These are phyloP conservation scores for Aulostomus chinensis DNA, from an alignment of 2,797 vertebrate genomes.

Conservation along the genomic window DNA sequence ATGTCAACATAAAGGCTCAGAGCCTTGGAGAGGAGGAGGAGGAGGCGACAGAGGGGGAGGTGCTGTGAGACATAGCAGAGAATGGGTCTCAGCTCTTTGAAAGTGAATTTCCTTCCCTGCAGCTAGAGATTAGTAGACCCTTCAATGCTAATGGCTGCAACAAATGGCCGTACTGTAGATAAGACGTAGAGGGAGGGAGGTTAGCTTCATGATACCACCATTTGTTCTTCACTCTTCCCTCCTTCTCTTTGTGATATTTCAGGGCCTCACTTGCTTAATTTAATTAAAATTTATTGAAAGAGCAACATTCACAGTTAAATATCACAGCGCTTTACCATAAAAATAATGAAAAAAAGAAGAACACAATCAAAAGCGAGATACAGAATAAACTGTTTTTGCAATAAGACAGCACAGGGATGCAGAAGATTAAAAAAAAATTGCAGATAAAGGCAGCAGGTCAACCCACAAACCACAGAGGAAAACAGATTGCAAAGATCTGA, in stretches of 20 bases:
- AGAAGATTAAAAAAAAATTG: too few relatives aligned
- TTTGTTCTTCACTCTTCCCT: background rate
- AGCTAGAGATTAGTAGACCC: constrained; percentile 61
- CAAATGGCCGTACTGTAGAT: constrained; percentile 62
- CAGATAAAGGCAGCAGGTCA: too few relatives aligned
- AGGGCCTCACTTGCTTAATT: too few relatives aligned
- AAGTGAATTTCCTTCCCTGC: constrained; percentile 67
- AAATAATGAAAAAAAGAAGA: too few relatives aligned
- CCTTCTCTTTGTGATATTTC: background rate
- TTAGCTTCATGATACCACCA: background rate
- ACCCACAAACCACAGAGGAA: too few relatives aligned
- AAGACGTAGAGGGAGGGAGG: constrained; percentile 16
- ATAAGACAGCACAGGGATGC: too few relatives aligned
- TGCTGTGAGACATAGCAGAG: constrained; percentile 7
- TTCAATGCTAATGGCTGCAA: constrained; percentile 68
- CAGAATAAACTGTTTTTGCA: too few relatives aligned
- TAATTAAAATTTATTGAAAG: too few relatives aligned
- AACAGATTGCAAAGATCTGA: too few relatives aligned
- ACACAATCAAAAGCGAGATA: too few relatives aligned
- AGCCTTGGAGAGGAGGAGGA: constrained; percentile 58
- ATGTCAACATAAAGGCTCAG: constrained; percentile 70
- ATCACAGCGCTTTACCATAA: too few relatives aligned
- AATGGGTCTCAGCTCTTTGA: constrained; percentile 67
- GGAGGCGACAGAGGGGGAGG: background rate
- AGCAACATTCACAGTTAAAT: too few relatives aligned